These are phyloP conservation scores for Protosalanx chinensis DNA, from an alignment of 2,797 vertebrate species.

Conservation along the genomic window DNA sequence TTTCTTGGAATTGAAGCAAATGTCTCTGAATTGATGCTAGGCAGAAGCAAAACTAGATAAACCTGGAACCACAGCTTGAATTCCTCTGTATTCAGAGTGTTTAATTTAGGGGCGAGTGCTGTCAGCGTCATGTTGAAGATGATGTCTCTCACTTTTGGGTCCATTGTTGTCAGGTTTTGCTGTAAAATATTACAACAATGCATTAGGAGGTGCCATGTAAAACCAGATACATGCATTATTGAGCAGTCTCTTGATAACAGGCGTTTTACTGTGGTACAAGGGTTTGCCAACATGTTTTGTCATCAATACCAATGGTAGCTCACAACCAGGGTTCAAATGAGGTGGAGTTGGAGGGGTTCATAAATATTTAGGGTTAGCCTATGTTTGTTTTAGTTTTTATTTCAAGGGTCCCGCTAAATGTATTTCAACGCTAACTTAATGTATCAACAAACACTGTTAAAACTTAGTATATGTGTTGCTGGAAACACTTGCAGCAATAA, in stretches of 20 bases:
- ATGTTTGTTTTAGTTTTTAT: no score
- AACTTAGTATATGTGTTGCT: no score
- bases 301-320: no score
- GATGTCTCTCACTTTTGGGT: constrained; percentile 33
- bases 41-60: constrained; percentile 49
- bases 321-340: no score
- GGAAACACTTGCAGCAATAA: no score
- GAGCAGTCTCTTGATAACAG: not conserved
- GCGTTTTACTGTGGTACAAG: not conserved
- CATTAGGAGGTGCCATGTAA: not conserved
- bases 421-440: no score
- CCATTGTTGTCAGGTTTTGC: constrained; percentile 47
- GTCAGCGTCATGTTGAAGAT: constrained; percentile 54
- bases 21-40: constrained; percentile 38
- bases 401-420: no score
- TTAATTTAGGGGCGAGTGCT: constrained; percentile 34
- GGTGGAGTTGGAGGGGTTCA: no score
- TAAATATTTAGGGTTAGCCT: no score
- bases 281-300: not conserved
- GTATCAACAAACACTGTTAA: no score
- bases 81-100: constrained; percentile 23
- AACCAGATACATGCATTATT: not conserved
- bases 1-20: constrained; percentile 51
- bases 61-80: constrained; percentile 58
- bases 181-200: constrained; percentile 24